Evolutionary conservation across 1,140 invertebrate species (phyloP), one percentile per base, ranked within the genome.

Genomic region (Magallana ariakensis): DNA sequence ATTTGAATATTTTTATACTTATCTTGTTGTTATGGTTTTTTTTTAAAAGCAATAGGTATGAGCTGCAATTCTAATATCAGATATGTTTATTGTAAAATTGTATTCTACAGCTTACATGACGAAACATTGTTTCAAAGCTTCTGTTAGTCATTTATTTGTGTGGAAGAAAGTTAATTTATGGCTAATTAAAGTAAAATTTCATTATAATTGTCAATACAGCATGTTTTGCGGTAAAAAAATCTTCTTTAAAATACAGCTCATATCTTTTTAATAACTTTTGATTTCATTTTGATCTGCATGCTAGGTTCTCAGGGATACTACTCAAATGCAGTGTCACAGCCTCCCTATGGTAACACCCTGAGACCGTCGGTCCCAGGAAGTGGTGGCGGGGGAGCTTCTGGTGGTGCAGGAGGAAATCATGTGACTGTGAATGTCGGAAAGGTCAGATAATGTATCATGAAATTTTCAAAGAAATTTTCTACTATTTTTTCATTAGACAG

Each of bases 301-400:
- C 19, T 62, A 62, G 19, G 60, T 62, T 15, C 15, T 62, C 1
- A 1, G 1, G 15, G 19, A 62, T 62, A 62, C 19, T 4, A 19
- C 75, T 19, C 16, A 19, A 26, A 26, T 19, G 75, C 16, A 1
- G 26, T 16, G 16, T 13, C 84, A 19, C 90, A 91, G 0, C 11
- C 22, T 22, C 58, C 85, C 13, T 91, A 92, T 87, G 92, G 92
- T 70, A 54, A 83, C 11, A 84, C 89, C 6, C 75, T 85, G 66
- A 85, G 57, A 46, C 85, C 90, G 26, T 82, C 82, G 11, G 85
- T 89, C 56, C 86, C 89, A 53, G 92, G 92, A n/a, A 93, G 92
- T 90, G 91, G 92, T n/a, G 92, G 92, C 8, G 92, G 91, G 33
- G 91, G 91, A 13, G 83, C 56, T 7, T 16, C 85, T 87, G 89